Evolutionary conservation across 2,113 vertebrate species (phyloP).

Genomic region (Cololabis saira): DNA sequence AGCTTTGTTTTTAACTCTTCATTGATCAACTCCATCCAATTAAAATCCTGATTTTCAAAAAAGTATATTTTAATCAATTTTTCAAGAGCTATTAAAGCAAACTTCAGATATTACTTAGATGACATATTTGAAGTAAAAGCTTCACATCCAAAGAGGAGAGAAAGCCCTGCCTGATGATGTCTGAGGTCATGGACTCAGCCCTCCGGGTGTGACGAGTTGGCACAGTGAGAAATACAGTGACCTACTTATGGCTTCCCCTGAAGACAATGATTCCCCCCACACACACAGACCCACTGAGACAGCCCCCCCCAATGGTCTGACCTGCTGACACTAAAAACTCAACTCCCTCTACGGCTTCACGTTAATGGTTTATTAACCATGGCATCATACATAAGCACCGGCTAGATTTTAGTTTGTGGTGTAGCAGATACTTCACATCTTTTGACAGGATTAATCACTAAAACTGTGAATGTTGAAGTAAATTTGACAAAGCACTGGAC

Average conservation of each 20-base stretch:
- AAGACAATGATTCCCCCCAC: slow-evolving; percentile 10
- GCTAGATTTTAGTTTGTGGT: too few relatives aligned
- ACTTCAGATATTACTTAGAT: too few relatives aligned
- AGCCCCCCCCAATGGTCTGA: not conserved
- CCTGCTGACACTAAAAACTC: slow-evolving; percentile 24
- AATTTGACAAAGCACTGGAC: not conserved
- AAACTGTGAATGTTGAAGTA: not conserved
- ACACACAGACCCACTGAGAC: not conserved
- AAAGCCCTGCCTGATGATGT: not conserved
- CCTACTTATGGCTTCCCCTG: slow-evolving; percentile 47
- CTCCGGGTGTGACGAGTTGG: slow-evolving; percentile 43
- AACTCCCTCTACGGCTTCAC: not conserved
- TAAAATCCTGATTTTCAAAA: too few relatives aligned
- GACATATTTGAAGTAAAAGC: not conserved
- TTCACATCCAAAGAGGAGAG: not conserved
- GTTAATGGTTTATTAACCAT: too few relatives aligned
- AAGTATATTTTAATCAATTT: too few relatives aligned
- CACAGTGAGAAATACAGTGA: slow-evolving; percentile 34
- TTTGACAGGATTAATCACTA: too few relatives aligned
- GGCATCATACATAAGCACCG: too few relatives aligned
- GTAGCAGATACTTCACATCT: too few relatives aligned
- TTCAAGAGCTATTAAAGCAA: too few relatives aligned
- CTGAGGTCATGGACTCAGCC: slow-evolving; percentile 29
- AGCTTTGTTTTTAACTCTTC: too few relatives aligned
- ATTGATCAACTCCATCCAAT: too few relatives aligned